Evolutionary conservation across 2,113 vertebrate genomes (phyloP).

Genomic region (Trichechus manatus): DNA sequence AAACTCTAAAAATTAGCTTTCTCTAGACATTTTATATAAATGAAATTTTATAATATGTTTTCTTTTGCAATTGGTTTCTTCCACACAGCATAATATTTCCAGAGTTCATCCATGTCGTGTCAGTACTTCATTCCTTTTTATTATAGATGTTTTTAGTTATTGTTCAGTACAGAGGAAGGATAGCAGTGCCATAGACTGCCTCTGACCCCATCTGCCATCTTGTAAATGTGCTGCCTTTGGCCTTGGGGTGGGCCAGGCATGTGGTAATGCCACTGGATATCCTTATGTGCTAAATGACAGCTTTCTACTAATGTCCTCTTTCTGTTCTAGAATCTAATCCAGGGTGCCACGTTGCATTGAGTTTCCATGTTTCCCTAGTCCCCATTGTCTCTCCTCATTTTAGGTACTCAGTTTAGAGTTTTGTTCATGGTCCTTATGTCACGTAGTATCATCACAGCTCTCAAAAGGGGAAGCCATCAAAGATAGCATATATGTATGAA

Average conservation of each 20-base stretch:
- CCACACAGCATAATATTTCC: neutral
- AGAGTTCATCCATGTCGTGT: no score
- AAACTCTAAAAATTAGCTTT: neutral
- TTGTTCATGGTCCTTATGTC: neutral
- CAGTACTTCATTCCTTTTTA: neutral
- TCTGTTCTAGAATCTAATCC: neutral
- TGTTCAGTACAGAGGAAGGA: neutral
- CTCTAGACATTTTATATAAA: neutral
- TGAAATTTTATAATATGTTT: neutral
- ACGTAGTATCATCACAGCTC: neutral
- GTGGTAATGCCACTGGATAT: rapidly evolving
- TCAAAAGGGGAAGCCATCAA: rapidly evolving
- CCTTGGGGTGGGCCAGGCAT: neutral
- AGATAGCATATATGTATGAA: neutral
- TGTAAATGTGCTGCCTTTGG: neutral
- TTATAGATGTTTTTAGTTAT: no score
- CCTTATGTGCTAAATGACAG: rapidly evolving
- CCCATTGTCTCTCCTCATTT: neutral
- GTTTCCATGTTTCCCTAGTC: rapidly evolving
- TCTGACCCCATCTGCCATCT: neutral
- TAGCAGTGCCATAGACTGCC: neutral
- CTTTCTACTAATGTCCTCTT: neutral
- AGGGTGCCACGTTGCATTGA: rapidly evolving
- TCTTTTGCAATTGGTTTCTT: neutral
- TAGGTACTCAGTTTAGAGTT: rapidly evolving